A percentile compares a stretch with the other conserved stretches of the same genome.
Evolutionary conservation across 2,113 vertebrate species (phyloP).

Genomic region (Rhegmatorhina hoffmannsi): DNA sequence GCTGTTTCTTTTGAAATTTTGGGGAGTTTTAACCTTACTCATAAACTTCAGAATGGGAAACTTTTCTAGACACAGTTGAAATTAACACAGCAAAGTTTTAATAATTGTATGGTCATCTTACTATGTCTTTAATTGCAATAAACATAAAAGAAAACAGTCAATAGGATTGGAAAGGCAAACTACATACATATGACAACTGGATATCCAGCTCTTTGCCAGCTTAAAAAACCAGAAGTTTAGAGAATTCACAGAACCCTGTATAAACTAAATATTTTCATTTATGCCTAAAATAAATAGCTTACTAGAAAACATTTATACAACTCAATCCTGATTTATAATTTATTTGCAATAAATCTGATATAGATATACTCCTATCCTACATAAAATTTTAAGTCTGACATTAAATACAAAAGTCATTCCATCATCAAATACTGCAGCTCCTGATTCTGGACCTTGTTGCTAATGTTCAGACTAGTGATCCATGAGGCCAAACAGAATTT

Average conservation of each 20-base stretch:
- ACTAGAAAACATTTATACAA: neutral
- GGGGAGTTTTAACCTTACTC: rapidly evolving
- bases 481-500: neutral
- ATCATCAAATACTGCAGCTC: neutral
- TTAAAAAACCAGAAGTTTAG: neutral
- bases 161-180: neutral
- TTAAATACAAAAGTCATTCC: neutral
- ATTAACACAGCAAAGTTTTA: neutral
- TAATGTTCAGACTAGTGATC: neutral
- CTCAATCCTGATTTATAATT: neutral
- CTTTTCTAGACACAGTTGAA: neutral
- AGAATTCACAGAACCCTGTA: neutral
- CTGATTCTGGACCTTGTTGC: neutral
- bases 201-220: neutral
- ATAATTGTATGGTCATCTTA: neutral
- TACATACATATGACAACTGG: neutral
- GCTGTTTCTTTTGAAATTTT: neutral
- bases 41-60: neutral
- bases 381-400: neutral
- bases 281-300: neutral
- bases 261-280: neutral
- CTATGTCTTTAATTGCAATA: neutral
- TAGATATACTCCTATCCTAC: neutral
- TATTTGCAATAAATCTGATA: neutral
- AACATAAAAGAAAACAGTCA: neutral